Evolutionary conservation across 2,113 vertebrate species (phyloP), one percentile per base, ranked within the genome.

Genomic region (Alligator sinensis): DNA sequence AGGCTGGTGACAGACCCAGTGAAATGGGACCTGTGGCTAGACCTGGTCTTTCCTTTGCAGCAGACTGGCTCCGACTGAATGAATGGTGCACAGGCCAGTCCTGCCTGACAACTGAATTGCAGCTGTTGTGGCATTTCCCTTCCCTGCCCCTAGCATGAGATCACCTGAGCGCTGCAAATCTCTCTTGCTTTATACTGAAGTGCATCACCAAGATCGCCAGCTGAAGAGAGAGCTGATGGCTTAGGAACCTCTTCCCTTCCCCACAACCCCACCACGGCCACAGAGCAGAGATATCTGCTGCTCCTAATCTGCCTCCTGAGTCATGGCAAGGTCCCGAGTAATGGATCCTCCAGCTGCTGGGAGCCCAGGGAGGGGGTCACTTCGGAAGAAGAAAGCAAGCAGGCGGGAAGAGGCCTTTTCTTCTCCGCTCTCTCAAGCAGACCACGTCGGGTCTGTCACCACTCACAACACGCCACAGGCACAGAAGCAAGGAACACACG

Each of bases 361-460:
- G 47, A 47, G 47, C 7, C 47, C 47, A 47, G 47, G 47, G 9
- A 47, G 47, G 47, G 47, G 47, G 47, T 47, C 47, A 47, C 47
- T 47, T 47, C 8, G 47, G 47, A 47, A 9, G 47, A 47, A 47
- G 47, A 47, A 58, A 70, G 62, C 64, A 11, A 76, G 76, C 60
- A 22, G 55, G 81, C 0, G 1, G 61, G 61, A 54, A 6, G 61
- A 77, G 86, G 54, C 90, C 27, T 25, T 58, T 21, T 64, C 82
- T 22, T 47, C 58, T 22, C 47, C 47, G 8, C 75, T 83, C 84
- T 58, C 87, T 22, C 68, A 10, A 61, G 84, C 90, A 82, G 84
- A n/a, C 2, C 0, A 0, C 47, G 85, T 21, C 0, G 0, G 60
- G 27, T 3, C 72, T 84, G 3, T 0, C 0, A 66, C 3, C 21